phyloP scores from a whole-genome alignment of 1,140 invertebrate species.

The Ptiloglossa arizonensis region DNA sequence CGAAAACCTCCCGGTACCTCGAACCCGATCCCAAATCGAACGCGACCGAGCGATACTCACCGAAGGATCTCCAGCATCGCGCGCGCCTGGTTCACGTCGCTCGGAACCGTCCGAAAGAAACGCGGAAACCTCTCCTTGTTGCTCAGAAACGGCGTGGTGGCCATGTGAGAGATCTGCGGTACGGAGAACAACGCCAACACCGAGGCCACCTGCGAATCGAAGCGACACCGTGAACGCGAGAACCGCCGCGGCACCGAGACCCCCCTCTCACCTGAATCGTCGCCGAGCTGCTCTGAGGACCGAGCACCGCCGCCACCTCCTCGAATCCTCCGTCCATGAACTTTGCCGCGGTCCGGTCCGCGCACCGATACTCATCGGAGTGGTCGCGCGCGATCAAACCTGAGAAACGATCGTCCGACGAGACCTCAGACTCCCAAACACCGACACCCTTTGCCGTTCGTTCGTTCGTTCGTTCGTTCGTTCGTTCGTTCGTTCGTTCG shows the following conservation, averaged over 20 bases:
- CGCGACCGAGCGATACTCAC: no score
- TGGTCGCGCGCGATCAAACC: constrained; percentile 82
- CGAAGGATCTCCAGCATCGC: constrained; percentile 84
- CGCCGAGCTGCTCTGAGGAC: constrained; percentile 83
- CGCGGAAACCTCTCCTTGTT: constrained; percentile 83
- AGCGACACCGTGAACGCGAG: no score
- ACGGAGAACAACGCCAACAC: constrained; percentile 83
- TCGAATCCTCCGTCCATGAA: constrained; percentile 79
- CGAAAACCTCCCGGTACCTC: no score
- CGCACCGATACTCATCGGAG: constrained; percentile 78
- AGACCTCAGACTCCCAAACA: background rate
- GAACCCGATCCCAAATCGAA: no score
- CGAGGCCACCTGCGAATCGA: constrained; percentile 81
- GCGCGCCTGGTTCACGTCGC: constrained; percentile 84
- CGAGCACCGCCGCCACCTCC: constrained; percentile 82
- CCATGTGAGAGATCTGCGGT: constrained; percentile 85
- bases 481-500: no score
- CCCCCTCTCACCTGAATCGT: constrained; percentile 81
- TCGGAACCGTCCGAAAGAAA: constrained; percentile 85
- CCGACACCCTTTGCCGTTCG: background rate
- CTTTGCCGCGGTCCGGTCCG: constrained; percentile 78
- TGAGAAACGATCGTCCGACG: constrained; percentile 52
- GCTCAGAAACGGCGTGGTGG: constrained; percentile 83
- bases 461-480: no score
- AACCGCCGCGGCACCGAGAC: background rate